phyloP scores from a whole-genome alignment of 2,797 vertebrate genomes.

The Gambusia yucatana region DNA sequence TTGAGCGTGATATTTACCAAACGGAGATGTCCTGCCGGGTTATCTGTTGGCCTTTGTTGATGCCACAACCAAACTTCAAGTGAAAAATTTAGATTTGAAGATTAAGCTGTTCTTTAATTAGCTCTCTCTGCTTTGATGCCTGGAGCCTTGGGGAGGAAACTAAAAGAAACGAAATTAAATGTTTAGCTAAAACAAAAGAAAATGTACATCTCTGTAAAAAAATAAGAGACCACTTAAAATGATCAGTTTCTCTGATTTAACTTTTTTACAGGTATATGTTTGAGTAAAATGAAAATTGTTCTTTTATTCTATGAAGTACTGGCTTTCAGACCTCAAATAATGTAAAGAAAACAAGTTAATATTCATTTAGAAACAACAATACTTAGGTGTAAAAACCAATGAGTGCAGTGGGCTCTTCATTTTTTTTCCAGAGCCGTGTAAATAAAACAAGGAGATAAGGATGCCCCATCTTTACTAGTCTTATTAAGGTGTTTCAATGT shows the following conservation, averaged over 20 bases:
- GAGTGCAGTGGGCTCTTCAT: too few relatives aligned
- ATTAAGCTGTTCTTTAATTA: not conserved
- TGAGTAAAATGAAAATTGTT: too few relatives aligned
- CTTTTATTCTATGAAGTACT: too few relatives aligned
- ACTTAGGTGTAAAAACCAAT: too few relatives aligned
- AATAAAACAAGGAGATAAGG: not conserved
- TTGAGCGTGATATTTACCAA: not conserved
- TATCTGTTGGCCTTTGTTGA: not conserved
- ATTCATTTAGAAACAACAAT: too few relatives aligned
- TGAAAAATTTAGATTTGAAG: not conserved
- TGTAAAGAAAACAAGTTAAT: too few relatives aligned
- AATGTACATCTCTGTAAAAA: too few relatives aligned
- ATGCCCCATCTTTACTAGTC: not conserved
- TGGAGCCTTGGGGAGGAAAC: not conserved
- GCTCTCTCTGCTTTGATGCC: not conserved
- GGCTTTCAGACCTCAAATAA: too few relatives aligned
- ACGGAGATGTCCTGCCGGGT: not conserved
- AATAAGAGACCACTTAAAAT: too few relatives aligned
- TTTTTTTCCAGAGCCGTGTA: not conserved
- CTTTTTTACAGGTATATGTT: too few relatives aligned
- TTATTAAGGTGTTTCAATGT: not conserved
- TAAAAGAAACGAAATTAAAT: not conserved
- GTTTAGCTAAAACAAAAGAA: not conserved
- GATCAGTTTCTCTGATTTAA: too few relatives aligned
- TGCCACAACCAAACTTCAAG: not conserved